Evolutionary conservation across 2,888 invertebrate species (phyloP).

Genomic region (Elysia crispata): DNA sequence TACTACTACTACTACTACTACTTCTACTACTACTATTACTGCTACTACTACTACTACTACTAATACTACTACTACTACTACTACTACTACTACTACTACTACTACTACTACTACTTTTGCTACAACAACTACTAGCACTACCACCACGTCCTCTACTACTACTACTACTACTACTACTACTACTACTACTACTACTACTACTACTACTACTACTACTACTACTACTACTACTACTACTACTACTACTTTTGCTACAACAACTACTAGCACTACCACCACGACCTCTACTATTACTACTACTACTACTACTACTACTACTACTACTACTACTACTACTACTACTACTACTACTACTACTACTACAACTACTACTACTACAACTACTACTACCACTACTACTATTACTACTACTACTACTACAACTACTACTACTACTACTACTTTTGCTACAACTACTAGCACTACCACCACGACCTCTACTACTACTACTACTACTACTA

Average conservation of each 20-base stretch:
- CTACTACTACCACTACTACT: too few species aligned
- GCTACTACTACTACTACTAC: too few species aligned
- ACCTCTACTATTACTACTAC: constrained; percentile 3
- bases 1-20: constrained; percentile 31
- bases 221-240: constrained; percentile 2
- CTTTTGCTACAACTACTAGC: too few species aligned
- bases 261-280: background rate
- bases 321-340: constrained; percentile 9
- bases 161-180: constrained; percentile 4
- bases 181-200: constrained; percentile 9
- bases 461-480: too few species aligned
- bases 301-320: constrained; percentile 4
- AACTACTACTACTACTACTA: too few species aligned
- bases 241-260: too few species aligned
- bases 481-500: too few species aligned
- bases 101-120: too few species aligned
- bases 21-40: constrained; percentile 11
- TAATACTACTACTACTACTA: too few species aligned
- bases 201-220: constrained; percentile 9
- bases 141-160: background rate
- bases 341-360: constrained; percentile 9
- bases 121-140: too few species aligned
- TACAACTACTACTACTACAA: background rate
- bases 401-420: too few species aligned
- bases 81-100: too few species aligned